phyloP scores from a whole-genome alignment of 2,113 vertebrate species.

The Ceyx cyanopectus region DNA sequence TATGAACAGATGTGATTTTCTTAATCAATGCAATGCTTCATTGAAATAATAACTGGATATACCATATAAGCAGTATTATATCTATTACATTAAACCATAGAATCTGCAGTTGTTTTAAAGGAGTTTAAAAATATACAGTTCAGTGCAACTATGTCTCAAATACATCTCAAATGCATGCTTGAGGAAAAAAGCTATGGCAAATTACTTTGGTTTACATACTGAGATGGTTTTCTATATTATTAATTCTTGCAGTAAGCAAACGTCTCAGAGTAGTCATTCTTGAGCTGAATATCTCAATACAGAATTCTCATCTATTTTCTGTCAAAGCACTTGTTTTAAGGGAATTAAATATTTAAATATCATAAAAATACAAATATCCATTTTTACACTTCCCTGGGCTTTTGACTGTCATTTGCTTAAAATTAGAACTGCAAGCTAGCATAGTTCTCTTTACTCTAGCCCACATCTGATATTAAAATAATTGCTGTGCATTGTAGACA shows the following conservation, averaged over 20 bases:
- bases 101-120: background rate
- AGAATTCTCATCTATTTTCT: background rate
- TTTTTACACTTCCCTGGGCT: background rate
- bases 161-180: background rate
- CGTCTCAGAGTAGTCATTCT: background rate
- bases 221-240: background rate
- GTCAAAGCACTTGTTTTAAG: slow-evolving; percentile 3
- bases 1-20: background rate
- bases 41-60: background rate
- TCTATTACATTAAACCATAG: background rate
- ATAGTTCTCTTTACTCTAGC: background rate
- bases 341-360: background rate
- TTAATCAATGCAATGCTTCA: background rate
- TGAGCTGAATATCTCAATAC: background rate
- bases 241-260: background rate
- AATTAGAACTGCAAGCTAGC: background rate
- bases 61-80: background rate
- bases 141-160: background rate
- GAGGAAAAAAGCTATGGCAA: background rate
- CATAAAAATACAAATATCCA: background rate
- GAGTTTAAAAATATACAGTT: background rate
- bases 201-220: background rate
- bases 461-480: background rate
- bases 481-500: slow-evolving; percentile 4
- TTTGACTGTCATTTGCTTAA: background rate